Base-by-base conservation (phyloP, 1,140 invertebrate genomes). In the Zaprionus capensis region DNA sequence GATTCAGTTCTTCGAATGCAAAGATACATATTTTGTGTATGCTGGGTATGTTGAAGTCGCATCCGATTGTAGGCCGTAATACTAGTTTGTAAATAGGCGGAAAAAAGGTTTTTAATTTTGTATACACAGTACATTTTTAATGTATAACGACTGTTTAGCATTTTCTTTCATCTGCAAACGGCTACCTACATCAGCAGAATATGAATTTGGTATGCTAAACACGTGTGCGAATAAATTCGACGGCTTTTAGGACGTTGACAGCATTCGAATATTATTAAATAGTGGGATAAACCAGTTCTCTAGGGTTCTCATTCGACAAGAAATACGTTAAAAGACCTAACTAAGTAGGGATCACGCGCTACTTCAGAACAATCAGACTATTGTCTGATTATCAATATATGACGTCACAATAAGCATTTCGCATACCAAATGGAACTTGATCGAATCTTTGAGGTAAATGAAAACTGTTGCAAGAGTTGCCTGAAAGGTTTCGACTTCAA, bases 161-260 rank as follows among this genome's bases (percentile, higher is more conserved):
- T 75, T 71, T 76, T 71, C 69, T 71, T 64, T 78, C 56, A 72
- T 78, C 66, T 81, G 20, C 58, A 34, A 34, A 65, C 65, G 70
- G 38, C 38, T 55, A 67, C 22, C 34, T 55, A 67, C 15, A 64
- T 17, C n/a, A 26, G 63, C n/a, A 31, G 46, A 73, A 69, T 41
- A 59, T 20, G 22, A 56, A 78, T 68, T 86, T 57, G 36, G 61
- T 51, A 83, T 80, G 51, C 83, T 7, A 49, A 11, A 53, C 83
- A 83, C 84, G 81, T 73, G 72, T 26, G 22, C 59, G 81, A 72
- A 83, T 88, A 83, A 87, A 65, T 74, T 87, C 59, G 77, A 75
- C 77, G 80, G 77, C 80, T 78, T 81, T 49, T 76, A 73, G 67
- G 55, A 82, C 80, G 72, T 57, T 71, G 80, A 55, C 26, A 51